Evolutionary conservation across 2,113 vertebrate genomes (phyloP).

Genomic region (Phalacrocorax pelagicus): DNA sequence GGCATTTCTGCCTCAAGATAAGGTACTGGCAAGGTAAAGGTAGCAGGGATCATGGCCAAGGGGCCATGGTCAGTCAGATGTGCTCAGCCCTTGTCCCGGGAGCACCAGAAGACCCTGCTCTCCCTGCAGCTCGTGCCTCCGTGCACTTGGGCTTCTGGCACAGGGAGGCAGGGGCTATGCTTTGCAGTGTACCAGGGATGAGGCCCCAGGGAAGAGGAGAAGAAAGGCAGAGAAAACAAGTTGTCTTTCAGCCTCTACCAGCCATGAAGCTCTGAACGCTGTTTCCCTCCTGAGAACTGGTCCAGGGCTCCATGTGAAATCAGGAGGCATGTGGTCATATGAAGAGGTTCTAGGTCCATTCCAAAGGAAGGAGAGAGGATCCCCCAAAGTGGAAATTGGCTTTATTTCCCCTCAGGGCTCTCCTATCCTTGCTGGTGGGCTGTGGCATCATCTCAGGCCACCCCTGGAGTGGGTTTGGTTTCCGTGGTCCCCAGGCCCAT

Average conservation of each 20-base stretch:
- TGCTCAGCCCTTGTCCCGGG: neutral
- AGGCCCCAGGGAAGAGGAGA: neutral
- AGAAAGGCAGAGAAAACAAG: neutral
- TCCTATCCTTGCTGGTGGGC: neutral
- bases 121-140: neutral
- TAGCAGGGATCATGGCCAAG: neutral
- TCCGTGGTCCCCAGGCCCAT: neutral
- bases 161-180: neutral
- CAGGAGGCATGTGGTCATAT: neutral
- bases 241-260: neutral
- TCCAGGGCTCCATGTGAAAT: neutral
- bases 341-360: neutral
- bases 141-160: neutral
- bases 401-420: neutral
- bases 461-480: neutral
- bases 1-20: neutral
- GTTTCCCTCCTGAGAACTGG: neutral
- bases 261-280: fast-evolving
- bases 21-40: neutral
- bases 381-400: fast-evolving
- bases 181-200: neutral
- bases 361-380: neutral
- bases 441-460: neutral
- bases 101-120: neutral
- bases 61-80: fast-evolving